Evolutionary conservation across 2,888 invertebrate species (phyloP).

Genomic region (Drosophila mulleri): DNA sequence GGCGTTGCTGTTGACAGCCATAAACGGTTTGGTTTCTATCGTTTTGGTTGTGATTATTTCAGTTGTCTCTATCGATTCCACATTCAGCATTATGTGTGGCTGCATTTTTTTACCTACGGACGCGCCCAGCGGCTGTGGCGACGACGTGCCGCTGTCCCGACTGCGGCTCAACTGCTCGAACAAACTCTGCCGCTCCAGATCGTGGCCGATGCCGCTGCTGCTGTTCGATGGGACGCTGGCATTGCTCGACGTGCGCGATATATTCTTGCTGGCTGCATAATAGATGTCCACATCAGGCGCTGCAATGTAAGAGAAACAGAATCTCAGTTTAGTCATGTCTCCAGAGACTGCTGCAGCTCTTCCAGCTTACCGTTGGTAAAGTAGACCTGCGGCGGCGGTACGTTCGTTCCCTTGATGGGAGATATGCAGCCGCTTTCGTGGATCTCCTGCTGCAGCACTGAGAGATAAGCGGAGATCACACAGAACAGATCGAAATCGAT

Average conservation of each 20-base stretch:
- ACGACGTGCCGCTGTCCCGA: conserved; percentile 85
- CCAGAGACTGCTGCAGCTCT: neutral
- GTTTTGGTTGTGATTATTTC: conserved; percentile 81
- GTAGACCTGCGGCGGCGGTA: conserved; percentile 85
- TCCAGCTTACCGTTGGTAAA: conserved; percentile 83
- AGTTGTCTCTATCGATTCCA: conserved; percentile 82
- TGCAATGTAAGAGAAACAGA: neutral
- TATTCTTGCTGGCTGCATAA: conserved; percentile 81
- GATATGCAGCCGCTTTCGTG: conserved; percentile 85
- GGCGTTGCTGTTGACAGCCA: conserved; percentile 31
- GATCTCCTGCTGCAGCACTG: conserved; percentile 85
- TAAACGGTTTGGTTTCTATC: conserved; percentile 71
- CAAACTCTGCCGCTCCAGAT: conserved; percentile 70
- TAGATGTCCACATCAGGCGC: conserved; percentile 76
- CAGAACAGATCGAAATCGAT: conserved; percentile 85
- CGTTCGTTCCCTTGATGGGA: conserved; percentile 85
- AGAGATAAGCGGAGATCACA: conserved; percentile 84
- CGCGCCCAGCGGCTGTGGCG: conserved; percentile 82
- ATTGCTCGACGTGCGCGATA: conserved; percentile 83
- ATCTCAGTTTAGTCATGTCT: neutral
- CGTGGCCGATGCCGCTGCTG: conserved; percentile 72
- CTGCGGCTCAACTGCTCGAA: conserved; percentile 80
- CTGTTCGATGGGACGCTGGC: conserved; percentile 82
- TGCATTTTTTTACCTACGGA: conserved; percentile 66
- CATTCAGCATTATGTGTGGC: conserved; percentile 78